These are phyloP conservation scores for Sus cebifrons DNA, from an alignment of 2,797 vertebrate genomes.

Conservation along the genomic window DNA sequence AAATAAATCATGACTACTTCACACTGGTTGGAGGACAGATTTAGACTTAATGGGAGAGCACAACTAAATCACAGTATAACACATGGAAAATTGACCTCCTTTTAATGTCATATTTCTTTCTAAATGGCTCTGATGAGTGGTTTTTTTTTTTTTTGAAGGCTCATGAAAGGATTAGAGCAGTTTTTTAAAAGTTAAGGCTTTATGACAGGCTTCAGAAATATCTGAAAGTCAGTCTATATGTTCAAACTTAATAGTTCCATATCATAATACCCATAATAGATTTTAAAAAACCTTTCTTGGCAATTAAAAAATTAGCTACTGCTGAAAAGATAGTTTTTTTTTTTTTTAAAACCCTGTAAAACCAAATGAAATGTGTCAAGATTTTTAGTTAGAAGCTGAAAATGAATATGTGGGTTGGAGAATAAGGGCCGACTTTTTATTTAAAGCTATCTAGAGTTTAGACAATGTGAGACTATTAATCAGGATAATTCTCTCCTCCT, in stretches of 20 bases:
- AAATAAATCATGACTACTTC: slow-evolving; percentile 83
- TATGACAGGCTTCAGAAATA: slow-evolving; percentile 84
- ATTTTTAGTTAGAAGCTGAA: slow-evolving; percentile 81
- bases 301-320: slow-evolving; percentile 84
- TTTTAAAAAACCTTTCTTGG: slow-evolving; percentile 77
- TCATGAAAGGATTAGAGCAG: slow-evolving; percentile 79
- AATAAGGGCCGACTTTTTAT: slow-evolving; percentile 77
- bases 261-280: slow-evolving; percentile 78
- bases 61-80: slow-evolving; percentile 81
- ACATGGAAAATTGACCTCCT: slow-evolving; percentile 81
- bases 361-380: slow-evolving; percentile 81
- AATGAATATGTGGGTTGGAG: slow-evolving; percentile 78
- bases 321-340: slow-evolving; percentile 60
- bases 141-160: slow-evolving; percentile 81
- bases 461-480: slow-evolving; percentile 65
- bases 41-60: slow-evolving; percentile 83
- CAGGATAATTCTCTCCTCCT: slow-evolving; percentile 16
- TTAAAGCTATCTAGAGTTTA: slow-evolving; percentile 70
- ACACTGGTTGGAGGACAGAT: slow-evolving; percentile 81
- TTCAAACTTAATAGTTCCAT: slow-evolving; percentile 77
- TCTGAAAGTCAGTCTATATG: slow-evolving; percentile 78
- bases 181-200: slow-evolving; percentile 82
- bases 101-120: slow-evolving; percentile 85
- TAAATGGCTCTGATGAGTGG: slow-evolving; percentile 82
- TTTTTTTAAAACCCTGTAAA: background rate